Evolutionary conservation across 1,140 invertebrate species (phyloP), one percentile per base, ranked within the genome.

Genomic region (Anastatus disparis): DNA sequence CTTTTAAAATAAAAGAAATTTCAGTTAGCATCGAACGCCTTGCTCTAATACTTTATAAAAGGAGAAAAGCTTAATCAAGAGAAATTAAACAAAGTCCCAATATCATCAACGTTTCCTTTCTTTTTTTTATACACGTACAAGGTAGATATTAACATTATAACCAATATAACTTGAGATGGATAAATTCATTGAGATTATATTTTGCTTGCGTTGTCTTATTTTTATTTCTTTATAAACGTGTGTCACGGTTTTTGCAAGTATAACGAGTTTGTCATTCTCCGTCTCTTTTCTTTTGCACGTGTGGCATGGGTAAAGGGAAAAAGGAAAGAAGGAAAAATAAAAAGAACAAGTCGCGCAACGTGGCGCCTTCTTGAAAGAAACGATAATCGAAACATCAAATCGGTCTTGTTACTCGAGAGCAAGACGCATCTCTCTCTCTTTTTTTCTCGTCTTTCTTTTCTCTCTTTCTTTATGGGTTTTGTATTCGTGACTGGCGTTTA

Each of bases 401-500:
- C 69, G 69, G 20, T 71, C 69, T 64, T 71, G 69, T 71, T 64
- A 10, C 50, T 38, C 63, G n/a, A n/a, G n/a, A n/a, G 38, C 38
- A 59, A 55, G 68, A 63, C 68, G 50, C 59, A 44, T 70, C 68
- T 62, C 44, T 69, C 44, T 58, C 31, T 24, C 65, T 35, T 42
- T 48, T 17, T n/a, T n/a, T 69, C 67, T 61, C 42, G 59, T 55
- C 48, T 48, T 26, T 52, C 22, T 40, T 40, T n/a, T 53, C 31
- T 61, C 42, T 52, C 29, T 17, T 55, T 40, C 55, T 52, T n/a
- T 50, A 22, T 42, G 29, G 35, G 66, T 29, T 63, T 63, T 63
- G 61, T 50, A 17, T 1, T 62, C 75, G 76, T 79, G 77, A 79
- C 77, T 78, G 74, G 78, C 77, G 75, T 78, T 76, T 75, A 76